Evolutionary conservation across 2,797 vertebrate genomes (phyloP).

Genomic region (Enteromius paludinosus): DNA sequence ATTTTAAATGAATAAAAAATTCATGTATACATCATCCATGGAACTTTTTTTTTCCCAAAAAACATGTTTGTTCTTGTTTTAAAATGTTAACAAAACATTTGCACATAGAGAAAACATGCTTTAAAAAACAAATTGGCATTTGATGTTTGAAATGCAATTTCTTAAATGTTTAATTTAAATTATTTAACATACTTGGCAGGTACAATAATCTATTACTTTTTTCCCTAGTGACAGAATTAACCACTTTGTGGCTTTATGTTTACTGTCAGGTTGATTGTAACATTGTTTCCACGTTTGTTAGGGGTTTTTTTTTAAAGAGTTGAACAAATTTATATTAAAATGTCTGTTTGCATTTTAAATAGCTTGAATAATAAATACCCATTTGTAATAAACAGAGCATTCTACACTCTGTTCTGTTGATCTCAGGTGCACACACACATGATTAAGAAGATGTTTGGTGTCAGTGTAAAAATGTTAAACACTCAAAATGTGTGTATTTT

Average conservation of each 20-base stretch:
- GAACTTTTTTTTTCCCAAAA: background rate
- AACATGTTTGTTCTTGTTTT: background rate
- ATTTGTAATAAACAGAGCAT: slow-evolving; percentile 4
- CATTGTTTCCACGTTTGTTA: background rate
- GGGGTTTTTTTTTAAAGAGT: background rate
- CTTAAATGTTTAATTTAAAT: background rate
- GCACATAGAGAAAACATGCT: background rate
- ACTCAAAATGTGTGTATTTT: background rate
- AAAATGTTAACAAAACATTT: background rate
- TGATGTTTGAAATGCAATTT: background rate
- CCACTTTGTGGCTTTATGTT: background rate
- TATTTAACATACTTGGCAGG: background rate
- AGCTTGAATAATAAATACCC: background rate
- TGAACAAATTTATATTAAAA: background rate
- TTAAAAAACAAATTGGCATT: background rate
- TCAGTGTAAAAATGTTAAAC: background rate
- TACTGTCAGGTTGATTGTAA: background rate
- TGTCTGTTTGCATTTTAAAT: background rate
- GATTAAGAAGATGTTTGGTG: background rate
- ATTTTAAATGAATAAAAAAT: background rate
- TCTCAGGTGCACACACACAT: background rate
- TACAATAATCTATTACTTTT: background rate
- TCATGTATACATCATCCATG: background rate
- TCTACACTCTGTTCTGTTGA: background rate
- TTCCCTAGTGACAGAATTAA: background rate